phyloP scores from a whole-genome alignment of 30 jellyfish, hydroid and myxozoan species.

The Aurelia sp. region DNA sequence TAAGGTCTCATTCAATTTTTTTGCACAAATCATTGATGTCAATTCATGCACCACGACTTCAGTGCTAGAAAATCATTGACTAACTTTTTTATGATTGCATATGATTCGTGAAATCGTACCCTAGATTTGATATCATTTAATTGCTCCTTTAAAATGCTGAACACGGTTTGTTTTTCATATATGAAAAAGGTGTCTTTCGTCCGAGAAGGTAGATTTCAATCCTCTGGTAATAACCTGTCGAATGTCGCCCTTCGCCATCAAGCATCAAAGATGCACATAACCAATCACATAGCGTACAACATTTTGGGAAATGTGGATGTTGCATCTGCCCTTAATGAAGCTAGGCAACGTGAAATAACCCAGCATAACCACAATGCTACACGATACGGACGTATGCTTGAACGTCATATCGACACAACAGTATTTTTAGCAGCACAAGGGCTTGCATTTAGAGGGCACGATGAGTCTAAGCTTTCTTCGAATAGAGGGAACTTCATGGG shows the following conservation, averaged over 20 bases:
- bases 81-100: too few relatives aligned
- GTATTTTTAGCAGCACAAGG: conserved; percentile 46
- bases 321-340: conserved; percentile 22
- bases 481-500: conserved; percentile 39
- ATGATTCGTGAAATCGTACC: too few relatives aligned
- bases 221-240: conserved; percentile 34
- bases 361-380: neutral
- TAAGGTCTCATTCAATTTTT: too few relatives aligned
- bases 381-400: conserved; percentile 1
- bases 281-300: conserved; percentile 32
- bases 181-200: conserved; percentile 56
- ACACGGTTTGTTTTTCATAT: conserved; percentile 1
- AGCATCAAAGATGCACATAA: conserved; percentile 38
- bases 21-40: too few relatives aligned
- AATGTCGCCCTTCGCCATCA: conserved; percentile 31
- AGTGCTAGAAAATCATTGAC: too few relatives aligned
- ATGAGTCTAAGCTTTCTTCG: conserved; percentile 33
- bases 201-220: conserved; percentile 27
- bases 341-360: conserved; percentile 31
- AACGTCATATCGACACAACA: conserved; percentile 30
- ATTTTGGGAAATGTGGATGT: conserved; percentile 45
- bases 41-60: too few relatives aligned
- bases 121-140: too few relatives aligned
- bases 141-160: neutral
- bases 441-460: conserved; percentile 45